A percentile compares a stretch with the other conserved stretches of the same genome.
These are phyloP conservation scores for Platycercus adscitus DNA, from an alignment of 2,113 vertebrate species.

Conservation along the genomic window DNA sequence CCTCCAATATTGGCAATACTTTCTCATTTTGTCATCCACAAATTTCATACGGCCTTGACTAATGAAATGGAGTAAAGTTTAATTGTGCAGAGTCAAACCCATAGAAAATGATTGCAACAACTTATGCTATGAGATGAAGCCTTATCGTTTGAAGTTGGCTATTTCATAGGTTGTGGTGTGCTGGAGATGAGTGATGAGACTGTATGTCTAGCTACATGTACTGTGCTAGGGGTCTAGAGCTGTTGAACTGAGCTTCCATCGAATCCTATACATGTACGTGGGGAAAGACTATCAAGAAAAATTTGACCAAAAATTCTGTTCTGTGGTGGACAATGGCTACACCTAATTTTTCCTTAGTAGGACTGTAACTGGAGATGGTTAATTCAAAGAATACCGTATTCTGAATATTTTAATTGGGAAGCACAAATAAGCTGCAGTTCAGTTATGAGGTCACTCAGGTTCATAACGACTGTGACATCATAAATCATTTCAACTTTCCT, in stretches of 20 bases:
- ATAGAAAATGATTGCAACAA: background rate
- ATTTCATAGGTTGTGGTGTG: background rate
- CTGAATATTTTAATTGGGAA: background rate
- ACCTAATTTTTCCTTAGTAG: background rate
- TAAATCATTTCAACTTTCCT: background rate
- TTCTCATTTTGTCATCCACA: constrained; percentile 34
- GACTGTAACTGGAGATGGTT: background rate
- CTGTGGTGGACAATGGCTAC: background rate
- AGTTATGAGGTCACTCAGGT: background rate
- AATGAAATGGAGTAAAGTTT: constrained; percentile 28
- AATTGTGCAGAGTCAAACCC: constrained; percentile 27
- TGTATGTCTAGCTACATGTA: background rate
- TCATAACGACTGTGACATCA: background rate
- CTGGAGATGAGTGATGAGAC: background rate
- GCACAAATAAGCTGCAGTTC: background rate
- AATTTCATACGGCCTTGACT: constrained; percentile 27
- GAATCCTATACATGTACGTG: background rate
- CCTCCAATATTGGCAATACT: background rate
- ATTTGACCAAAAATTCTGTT: background rate
- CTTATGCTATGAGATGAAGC: background rate
- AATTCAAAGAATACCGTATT: background rate
- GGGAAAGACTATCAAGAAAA: background rate
- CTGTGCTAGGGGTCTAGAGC: background rate
- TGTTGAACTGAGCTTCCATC: background rate
- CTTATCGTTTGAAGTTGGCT: background rate